These are phyloP conservation scores for Pterophyllum scalare DNA, from an alignment of 2,113 vertebrate genomes.

Conservation along the genomic window DNA sequence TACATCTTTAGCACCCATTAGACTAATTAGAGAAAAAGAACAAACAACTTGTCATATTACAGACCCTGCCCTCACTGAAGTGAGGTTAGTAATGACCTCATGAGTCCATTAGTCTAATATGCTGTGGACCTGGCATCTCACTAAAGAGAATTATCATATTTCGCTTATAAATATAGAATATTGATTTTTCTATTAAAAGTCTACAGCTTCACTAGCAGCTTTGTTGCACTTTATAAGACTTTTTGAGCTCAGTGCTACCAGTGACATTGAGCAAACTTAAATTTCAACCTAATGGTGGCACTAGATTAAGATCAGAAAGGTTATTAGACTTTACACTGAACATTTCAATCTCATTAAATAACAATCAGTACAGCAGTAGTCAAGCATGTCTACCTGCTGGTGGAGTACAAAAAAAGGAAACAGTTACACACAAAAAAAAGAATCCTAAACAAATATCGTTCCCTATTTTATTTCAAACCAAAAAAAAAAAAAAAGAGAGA, in stretches of 20 bases:
- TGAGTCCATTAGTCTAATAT: slow-evolving; percentile 18
- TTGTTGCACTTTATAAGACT: neutral
- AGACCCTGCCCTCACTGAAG: neutral
- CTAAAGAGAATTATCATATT: neutral
- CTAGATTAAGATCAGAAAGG: neutral
- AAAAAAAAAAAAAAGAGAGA: neutral
- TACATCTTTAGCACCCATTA: slow-evolving; percentile 1
- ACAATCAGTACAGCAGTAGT: neutral
- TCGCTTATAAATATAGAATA: neutral
- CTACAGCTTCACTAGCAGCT: neutral
- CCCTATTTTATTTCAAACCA: neutral
- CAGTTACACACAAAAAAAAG: neutral
- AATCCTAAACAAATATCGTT: neutral
- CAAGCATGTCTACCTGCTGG: neutral
- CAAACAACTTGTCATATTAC: slow-evolving; percentile 1
- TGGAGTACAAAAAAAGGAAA: neutral
- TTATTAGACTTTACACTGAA: neutral
- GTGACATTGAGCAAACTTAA: neutral
- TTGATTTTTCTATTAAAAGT: neutral
- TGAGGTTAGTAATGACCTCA: slow-evolving; percentile 1
- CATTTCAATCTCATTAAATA: neutral
- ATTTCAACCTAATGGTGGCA: neutral
- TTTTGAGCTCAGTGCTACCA: neutral
- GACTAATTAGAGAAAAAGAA: slow-evolving; percentile 2
- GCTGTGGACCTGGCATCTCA: neutral